A percentile compares a stretch with the other conserved stretches of the same genome.
These are phyloP conservation scores for Dendrocopos noguchii DNA, from an alignment of 2,113 vertebrate species.

Conservation along the genomic window DNA sequence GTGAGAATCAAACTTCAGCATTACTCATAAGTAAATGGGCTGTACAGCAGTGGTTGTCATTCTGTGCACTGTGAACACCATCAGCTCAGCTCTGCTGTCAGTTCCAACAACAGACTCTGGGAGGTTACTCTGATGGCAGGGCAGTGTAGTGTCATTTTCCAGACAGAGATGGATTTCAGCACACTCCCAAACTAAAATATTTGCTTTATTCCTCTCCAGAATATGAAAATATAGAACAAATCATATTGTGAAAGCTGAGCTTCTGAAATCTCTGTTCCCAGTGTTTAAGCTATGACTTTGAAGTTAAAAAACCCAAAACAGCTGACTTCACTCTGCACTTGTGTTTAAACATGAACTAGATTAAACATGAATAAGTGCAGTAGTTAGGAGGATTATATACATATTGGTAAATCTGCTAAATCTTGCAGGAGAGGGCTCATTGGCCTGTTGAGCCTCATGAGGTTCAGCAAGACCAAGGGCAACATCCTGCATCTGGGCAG, in stretches of 20 bases:
- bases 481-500: too few species aligned
- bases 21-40: not conserved
- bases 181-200: constrained; percentile 22
- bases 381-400: not conserved
- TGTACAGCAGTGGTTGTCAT: not conserved
- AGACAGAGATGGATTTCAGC: constrained; percentile 36
- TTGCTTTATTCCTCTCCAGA: constrained; percentile 41
- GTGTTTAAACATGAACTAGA: constrained; percentile 1
- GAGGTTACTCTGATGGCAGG: not conserved
- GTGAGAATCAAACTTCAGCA: not conserved
- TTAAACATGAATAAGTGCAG: constrained; percentile 19
- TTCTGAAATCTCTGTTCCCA: constrained; percentile 6
- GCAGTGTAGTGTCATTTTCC: not conserved
- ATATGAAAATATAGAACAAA: constrained; percentile 36
- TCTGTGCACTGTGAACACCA: not conserved
- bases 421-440: not conserved
- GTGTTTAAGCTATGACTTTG: constrained; percentile 32
- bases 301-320: constrained; percentile 22
- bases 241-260: constrained; percentile 8
- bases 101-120: constrained; percentile 10
- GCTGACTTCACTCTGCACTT: not conserved
- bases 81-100: not conserved
- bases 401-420: not conserved
- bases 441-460: not conserved
- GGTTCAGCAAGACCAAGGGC: too few species aligned